Evolutionary conservation across 1,140 invertebrate species (phyloP), one percentile per base, ranked within the genome.

Genomic region (Drosophila nigrodunni): DNA sequence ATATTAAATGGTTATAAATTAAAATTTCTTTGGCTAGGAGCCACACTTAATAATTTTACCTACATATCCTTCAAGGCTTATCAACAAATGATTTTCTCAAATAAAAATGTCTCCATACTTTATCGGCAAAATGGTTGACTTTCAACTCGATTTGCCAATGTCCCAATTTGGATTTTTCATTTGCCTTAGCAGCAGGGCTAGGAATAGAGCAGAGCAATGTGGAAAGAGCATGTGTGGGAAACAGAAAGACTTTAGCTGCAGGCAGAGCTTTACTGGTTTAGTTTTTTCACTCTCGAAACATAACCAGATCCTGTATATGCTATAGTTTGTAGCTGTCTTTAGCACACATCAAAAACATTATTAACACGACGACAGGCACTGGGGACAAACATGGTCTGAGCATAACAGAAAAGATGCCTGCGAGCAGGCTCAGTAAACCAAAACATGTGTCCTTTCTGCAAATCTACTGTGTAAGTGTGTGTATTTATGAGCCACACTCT

Each of bases 321-420:
- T 69, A 75, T 82, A 67, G 77, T 89, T 82, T 88, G 80, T 74
- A 73, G 74, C 85, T 88, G 85, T 88, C 85, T 75, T 89, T 80
- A 89, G 69, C 85, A 88, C 83, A 88, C 83, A 88, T 88, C 83
- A 88, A 89, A 83, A 87, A 74, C 80, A 88, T 88, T 88, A 88
- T 88, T 88, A 88, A 89, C 83, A 88, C 80, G 57, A 77, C 66
- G 73, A 77, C 60, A 76, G 59, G 54, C 83, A 64, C 64, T 9
- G 37, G 75, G 80, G 73, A 80, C 73, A 82, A 80, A 68, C 72
- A 88, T 66, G 65, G 59, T 39, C 64, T 59, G 60, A 37, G 72
- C 35, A 74, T 66, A 77, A 71, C 59, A 59, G 60, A 80, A 88
- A 80, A 89, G 85, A 89, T 89, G 83, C 83, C 83, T 80, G 67